Conservation (phyloP, 2,113 vertebrate genomes). For the Myanophis thanlyinensis region DNA sequence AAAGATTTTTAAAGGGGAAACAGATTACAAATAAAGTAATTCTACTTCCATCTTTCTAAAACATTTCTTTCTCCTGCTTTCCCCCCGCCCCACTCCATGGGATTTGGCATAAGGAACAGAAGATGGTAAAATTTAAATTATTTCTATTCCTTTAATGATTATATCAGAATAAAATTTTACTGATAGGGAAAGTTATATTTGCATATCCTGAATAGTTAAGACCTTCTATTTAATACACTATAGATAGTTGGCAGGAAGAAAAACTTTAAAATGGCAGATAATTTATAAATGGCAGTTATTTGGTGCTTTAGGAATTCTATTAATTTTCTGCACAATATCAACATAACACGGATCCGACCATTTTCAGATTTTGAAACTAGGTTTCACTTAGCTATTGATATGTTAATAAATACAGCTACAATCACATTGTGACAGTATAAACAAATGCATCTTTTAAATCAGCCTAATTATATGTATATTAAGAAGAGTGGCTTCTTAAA, state of each 20-base stretch:
- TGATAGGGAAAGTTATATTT: not conserved
- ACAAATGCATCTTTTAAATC: not conserved
- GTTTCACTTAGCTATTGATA: not conserved
- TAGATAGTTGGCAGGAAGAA: not conserved
- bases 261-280: not conserved
- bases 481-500: not conserved
- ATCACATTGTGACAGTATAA: not conserved
- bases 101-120: not conserved
- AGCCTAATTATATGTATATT: not conserved
- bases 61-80: too few species aligned
- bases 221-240: not conserved
- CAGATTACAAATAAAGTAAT: not conserved
- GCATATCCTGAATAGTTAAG: not conserved
- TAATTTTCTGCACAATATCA: not conserved
- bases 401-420: not conserved
- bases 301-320: not conserved
- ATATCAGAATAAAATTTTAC: not conserved
- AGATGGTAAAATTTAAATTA: not conserved
- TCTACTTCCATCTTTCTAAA: not conserved
- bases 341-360: not conserved
- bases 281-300: not conserved
- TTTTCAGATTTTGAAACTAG: not conserved
- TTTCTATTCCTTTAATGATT: not conserved
- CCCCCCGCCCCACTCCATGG: too few species aligned
- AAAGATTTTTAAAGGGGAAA: not conserved